A percentile compares a stretch with the other conserved stretches of the same genome.
Conservation (phyloP, 2,797 vertebrate species). For the Lepilemur septentrionalis region DNA sequence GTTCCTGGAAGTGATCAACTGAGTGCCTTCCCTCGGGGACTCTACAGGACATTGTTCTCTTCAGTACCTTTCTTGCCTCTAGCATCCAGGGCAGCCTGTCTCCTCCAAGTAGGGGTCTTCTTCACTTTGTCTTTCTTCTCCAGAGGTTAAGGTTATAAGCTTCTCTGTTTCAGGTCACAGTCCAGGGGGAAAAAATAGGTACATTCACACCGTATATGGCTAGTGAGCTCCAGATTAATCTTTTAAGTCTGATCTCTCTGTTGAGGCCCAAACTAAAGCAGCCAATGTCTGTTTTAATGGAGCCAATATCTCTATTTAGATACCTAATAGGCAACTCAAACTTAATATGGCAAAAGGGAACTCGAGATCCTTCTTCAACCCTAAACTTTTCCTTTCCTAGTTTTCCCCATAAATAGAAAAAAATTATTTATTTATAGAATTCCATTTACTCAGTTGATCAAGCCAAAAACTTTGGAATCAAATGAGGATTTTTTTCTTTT, state of each 20-base stretch:
- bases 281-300: neutral
- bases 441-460: neutral
- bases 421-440: neutral
- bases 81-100: neutral
- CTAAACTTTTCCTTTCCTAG: neutral
- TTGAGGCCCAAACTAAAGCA: neutral
- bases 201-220: neutral
- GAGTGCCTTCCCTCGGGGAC: neutral
- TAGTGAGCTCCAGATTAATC: neutral
- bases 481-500: neutral
- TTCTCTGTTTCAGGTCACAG: neutral
- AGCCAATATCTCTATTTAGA: neutral
- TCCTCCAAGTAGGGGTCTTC: neutral
- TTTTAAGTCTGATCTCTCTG: neutral
- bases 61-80: neutral
- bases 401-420: neutral
- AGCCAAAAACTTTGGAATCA: neutral
- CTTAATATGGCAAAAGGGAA: neutral
- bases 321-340: neutral
- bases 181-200: neutral
- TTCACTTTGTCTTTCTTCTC: neutral
- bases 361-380: neutral
- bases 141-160: neutral
- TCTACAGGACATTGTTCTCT: neutral
- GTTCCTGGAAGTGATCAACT: neutral